Percentiles rank a stretch among this genome's conserved stretches.
Evolutionary conservation across 37 sponge, comb jelly and placozoan genomes (phyloP).

Genomic region (Aplysina aerophoba): DNA sequence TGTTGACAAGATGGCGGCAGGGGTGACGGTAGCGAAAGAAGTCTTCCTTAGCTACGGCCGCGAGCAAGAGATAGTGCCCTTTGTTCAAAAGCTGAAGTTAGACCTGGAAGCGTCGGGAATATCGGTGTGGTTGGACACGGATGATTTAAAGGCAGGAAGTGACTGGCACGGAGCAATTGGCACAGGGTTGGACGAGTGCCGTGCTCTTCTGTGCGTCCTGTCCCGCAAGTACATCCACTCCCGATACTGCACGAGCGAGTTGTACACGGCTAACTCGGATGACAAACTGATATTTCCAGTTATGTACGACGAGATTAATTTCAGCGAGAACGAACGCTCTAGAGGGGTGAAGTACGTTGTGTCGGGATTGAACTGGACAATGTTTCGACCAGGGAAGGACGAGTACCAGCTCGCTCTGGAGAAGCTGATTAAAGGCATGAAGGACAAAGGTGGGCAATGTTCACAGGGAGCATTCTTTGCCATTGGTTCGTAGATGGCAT

Average conservation of each 20-base stretch:
- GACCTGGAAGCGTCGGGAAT: slow-evolving; percentile 67
- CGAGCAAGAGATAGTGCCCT: slow-evolving; percentile 59
- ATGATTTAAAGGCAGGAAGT: slow-evolving; percentile 62
- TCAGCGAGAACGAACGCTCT: slow-evolving; percentile 36
- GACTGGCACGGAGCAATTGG: slow-evolving; percentile 87
- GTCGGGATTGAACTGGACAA: slow-evolving; percentile 78
- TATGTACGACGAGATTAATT: slow-evolving; percentile 71
- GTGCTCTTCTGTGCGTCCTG: slow-evolving; percentile 61
- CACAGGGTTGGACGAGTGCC: slow-evolving; percentile 61
- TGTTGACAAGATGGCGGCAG: neutral
- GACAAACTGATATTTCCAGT: slow-evolving; percentile 72
- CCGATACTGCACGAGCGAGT: slow-evolving; percentile 59
- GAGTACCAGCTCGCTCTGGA: slow-evolving; percentile 49
- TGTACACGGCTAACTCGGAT: slow-evolving; percentile 79
- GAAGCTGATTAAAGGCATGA: slow-evolving; percentile 55
- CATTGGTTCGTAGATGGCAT: slow-evolving; percentile 29
- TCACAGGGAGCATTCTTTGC: neutral
- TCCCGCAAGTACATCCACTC: slow-evolving; percentile 71
- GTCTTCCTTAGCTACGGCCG: slow-evolving; percentile 83
- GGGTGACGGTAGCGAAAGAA: slow-evolving; percentile 12
- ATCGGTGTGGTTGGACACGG: slow-evolving; percentile 73
- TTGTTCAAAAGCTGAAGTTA: slow-evolving; percentile 52
- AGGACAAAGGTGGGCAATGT: slow-evolving; percentile 38
- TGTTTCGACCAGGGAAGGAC: slow-evolving; percentile 65
- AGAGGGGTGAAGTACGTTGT: slow-evolving; percentile 75